phyloP scores from a whole-genome alignment of 1,140 invertebrate genomes.

The Armadillidium nasatum region DNA sequence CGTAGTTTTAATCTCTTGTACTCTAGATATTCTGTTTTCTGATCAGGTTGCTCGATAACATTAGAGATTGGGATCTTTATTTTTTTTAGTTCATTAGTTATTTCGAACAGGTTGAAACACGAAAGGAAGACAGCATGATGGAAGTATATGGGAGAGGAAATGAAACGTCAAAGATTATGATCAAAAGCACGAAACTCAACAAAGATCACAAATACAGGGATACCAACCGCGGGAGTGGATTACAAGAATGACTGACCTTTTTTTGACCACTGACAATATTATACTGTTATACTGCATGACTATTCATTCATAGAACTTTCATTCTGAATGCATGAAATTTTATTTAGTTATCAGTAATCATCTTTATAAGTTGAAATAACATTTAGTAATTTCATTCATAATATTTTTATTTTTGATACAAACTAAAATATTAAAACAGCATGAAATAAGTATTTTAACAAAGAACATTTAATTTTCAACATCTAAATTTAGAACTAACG shows the following conservation, averaged over 20 bases:
- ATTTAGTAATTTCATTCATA: too few relatives aligned
- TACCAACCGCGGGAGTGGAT: not conserved
- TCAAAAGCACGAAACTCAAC: not conserved
- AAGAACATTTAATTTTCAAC: too few relatives aligned
- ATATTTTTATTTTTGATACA: too few relatives aligned
- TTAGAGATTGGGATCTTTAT: not conserved
- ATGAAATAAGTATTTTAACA: too few relatives aligned
- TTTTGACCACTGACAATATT: not conserved
- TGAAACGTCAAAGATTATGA: not conserved
- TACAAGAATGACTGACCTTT: not conserved
- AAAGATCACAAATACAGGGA: not conserved
- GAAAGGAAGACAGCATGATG: not conserved
- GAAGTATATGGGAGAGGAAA: not conserved
- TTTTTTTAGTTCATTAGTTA: not conserved
- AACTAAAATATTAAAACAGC: too few relatives aligned
- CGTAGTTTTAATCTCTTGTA: too few relatives aligned
- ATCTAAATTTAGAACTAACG: too few relatives aligned
- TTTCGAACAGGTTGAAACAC: not conserved
- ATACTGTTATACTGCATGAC: slow-evolving; percentile 12
- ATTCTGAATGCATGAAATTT: not conserved
- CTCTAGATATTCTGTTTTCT: not conserved
- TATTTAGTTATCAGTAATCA: too few relatives aligned
- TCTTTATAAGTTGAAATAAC: too few relatives aligned
- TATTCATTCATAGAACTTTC: not conserved
- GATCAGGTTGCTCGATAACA: not conserved